Conservation (phyloP, 2,113 vertebrate genomes). For the Poeciliopsis prolifica region DNA sequence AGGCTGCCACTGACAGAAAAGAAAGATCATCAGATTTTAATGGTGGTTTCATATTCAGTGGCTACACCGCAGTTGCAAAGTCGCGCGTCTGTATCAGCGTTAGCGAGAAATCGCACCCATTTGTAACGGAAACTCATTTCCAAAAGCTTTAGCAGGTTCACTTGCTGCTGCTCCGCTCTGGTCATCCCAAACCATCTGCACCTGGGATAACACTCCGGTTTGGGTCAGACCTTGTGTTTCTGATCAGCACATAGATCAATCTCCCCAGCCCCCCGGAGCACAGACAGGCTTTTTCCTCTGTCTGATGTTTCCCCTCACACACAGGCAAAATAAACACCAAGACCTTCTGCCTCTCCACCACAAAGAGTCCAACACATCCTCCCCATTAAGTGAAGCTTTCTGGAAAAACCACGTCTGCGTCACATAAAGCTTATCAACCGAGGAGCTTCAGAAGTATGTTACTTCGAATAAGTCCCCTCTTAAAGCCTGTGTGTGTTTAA, state of each 20-base stretch:
- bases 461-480: constrained; percentile 43
- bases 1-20: too few species aligned
- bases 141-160: constrained; percentile 20
- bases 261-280: constrained; percentile 31
- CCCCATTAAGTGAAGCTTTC: constrained; percentile 3
- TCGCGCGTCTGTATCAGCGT: too few species aligned
- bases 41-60: too few species aligned
- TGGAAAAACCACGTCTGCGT: not conserved
- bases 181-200: constrained; percentile 72
- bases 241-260: constrained; percentile 54
- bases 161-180: constrained; percentile 37
- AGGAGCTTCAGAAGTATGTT: constrained; percentile 45
- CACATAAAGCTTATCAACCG: constrained; percentile 16
- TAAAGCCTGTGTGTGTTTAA: constrained; percentile 43
- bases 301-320: constrained; percentile 22
- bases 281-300: constrained; percentile 27
- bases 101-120: too few species aligned
- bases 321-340: not conserved
- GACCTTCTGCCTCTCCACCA: constrained; percentile 4
- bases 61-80: too few species aligned
- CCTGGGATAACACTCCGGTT: constrained; percentile 73
- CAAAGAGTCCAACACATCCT: constrained; percentile 10
- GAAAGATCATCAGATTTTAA: too few species aligned
- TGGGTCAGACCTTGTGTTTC: constrained; percentile 54
- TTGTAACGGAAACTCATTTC: too few species aligned